These are phyloP conservation scores for Plectropomus leopardus DNA, from an alignment of 2,113 vertebrate genomes.

Conservation along the genomic window DNA sequence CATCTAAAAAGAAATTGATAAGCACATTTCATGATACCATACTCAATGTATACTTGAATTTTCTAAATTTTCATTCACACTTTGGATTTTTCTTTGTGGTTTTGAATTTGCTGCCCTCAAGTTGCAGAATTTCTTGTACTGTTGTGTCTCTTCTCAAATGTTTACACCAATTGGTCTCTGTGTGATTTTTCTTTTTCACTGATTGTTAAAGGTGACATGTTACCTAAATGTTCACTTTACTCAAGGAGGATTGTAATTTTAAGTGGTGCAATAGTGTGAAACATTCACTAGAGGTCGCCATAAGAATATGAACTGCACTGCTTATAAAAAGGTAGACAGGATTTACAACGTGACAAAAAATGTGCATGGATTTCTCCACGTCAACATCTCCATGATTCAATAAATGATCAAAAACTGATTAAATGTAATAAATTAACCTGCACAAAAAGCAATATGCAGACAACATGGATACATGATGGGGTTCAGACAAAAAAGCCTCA, in stretches of 20 bases:
- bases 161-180: background rate
- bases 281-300: constrained; percentile 33
- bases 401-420: no score
- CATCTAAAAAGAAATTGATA: no score
- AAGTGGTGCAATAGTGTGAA: background rate
- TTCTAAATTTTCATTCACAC: background rate
- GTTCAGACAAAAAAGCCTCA: no score
- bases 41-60: no score
- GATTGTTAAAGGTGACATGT: background rate
- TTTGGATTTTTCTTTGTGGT: background rate
- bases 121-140: background rate
- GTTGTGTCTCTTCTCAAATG: background rate
- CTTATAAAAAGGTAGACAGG: background rate
- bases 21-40: background rate
- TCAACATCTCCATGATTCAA: no score
- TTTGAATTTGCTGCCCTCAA: background rate
- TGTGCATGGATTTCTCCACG: no score
- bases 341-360: background rate
- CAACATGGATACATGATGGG: no score
- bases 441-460: no score
- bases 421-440: no score
- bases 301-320: background rate
- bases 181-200: background rate
- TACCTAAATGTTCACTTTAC: background rate
- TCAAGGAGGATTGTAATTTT: background rate